Evolutionary conservation across 2,888 invertebrate species (phyloP).

Genomic region (Troides helena): DNA sequence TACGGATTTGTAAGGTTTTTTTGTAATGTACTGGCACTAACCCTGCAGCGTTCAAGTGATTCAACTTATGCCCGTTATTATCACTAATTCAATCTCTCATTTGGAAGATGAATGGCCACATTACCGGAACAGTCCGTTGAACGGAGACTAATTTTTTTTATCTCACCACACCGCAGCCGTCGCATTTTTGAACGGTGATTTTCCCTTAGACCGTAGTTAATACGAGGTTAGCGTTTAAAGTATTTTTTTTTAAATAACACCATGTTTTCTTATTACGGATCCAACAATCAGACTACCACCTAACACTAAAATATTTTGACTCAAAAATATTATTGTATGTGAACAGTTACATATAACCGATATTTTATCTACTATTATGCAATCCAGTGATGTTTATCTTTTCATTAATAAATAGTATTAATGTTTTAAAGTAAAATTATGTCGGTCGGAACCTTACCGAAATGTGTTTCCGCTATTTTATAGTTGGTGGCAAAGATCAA

Average conservation of each 20-base stretch:
- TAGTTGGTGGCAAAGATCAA: conserved; percentile 4
- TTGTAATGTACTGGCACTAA: background rate
- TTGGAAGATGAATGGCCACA: conserved; percentile 26
- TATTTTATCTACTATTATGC: too few relatives aligned
- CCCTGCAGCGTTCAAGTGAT: conserved; percentile 7
- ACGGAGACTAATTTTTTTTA: conserved; percentile 30
- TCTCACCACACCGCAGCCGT: conserved; percentile 24
- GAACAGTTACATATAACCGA: too few relatives aligned
- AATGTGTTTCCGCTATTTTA: conserved; percentile 12
- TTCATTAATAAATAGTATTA: too few relatives aligned
- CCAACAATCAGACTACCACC: conserved; percentile 3
- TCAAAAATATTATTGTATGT: too few relatives aligned
- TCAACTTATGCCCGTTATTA: conserved; percentile 26
- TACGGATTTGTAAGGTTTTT: too few relatives aligned
- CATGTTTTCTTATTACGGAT: conserved; percentile 35
- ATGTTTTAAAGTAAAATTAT: too few relatives aligned
- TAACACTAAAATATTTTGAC: too few relatives aligned
- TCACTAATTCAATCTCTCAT: conserved; percentile 31
- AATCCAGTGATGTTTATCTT: too few relatives aligned
- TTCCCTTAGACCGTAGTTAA: conserved; percentile 39
- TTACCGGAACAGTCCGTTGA: conserved; percentile 23
- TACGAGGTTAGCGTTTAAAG: conserved; percentile 37
- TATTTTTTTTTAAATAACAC: conserved; percentile 32
- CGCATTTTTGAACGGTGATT: conserved; percentile 36
- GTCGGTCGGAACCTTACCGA: too few relatives aligned